Conservation (phyloP, 2,888 invertebrate genomes). For the Caenorhabditis sp. region DNA sequence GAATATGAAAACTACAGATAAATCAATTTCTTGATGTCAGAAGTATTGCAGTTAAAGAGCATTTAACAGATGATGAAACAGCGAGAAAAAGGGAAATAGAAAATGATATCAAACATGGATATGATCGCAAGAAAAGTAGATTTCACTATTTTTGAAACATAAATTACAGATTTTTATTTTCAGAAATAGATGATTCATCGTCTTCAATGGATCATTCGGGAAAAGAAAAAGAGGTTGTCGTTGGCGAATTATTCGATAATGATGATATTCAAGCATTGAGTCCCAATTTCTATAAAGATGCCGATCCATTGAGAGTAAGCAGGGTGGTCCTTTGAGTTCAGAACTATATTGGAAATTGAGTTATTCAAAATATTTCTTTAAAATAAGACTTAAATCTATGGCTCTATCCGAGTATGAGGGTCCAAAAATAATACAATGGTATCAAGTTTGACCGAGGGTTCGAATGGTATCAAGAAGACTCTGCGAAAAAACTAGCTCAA, state of each 20-base stretch:
- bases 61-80: neutral
- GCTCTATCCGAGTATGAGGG: too few species aligned
- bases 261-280: neutral
- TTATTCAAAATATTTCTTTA: too few species aligned
- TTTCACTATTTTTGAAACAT: too few species aligned
- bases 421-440: too few species aligned
- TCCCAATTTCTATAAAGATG: neutral
- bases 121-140: neutral
- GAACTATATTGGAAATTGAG: too few species aligned
- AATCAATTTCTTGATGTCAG: neutral
- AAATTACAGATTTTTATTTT: too few species aligned
- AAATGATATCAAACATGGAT: neutral
- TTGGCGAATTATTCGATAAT: neutral
- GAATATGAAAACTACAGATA: neutral
- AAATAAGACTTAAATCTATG: too few species aligned
- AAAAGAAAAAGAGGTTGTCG: neutral
- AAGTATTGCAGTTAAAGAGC: neutral
- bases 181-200: neutral
- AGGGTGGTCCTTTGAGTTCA: too few species aligned
- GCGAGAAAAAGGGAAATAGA: neutral
- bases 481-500: too few species aligned
- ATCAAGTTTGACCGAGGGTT: too few species aligned
- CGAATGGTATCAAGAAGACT: too few species aligned
- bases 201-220: neutral
- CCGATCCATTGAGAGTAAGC: neutral